Percentiles rank a stretch among this genome's conserved stretches.
Evolutionary conservation across 2,888 invertebrate genomes (phyloP).

Genomic region (Spisula subtruncata): DNA sequence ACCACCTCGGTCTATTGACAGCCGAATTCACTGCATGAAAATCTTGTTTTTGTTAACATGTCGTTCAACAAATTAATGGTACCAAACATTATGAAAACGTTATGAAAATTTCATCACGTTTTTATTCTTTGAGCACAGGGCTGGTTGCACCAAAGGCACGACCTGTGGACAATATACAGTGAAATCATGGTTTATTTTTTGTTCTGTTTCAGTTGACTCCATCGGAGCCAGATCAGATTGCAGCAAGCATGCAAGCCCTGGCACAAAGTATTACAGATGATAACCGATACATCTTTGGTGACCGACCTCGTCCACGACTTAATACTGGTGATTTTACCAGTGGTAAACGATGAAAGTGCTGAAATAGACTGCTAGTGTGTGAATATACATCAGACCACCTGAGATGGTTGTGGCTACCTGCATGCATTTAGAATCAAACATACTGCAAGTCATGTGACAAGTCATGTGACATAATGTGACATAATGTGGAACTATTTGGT

Average conservation of each 20-base stretch:
- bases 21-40: too few species aligned
- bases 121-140: too few species aligned
- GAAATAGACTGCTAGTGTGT: not conserved
- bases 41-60: too few species aligned
- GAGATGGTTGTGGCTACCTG: not conserved
- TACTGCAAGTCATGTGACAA: not conserved
- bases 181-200: not conserved
- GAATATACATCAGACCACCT: not conserved
- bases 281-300: conserved; percentile 92
- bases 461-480: not conserved
- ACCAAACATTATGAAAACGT: too few species aligned
- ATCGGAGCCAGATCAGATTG: conserved; percentile 93
- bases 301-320: conserved; percentile 91
- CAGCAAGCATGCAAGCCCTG: conserved; percentile 96
- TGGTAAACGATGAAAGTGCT: conserved; percentile 28
- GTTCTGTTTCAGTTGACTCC: conserved; percentile 78
- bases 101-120: too few species aligned
- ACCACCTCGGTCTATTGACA: too few species aligned
- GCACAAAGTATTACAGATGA: conserved; percentile 96
- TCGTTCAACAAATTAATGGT: too few species aligned
- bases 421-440: not conserved
- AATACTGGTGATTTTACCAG: conserved; percentile 81
- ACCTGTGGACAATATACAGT: too few species aligned
- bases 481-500: not conserved
- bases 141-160: too few species aligned